These are phyloP conservation scores for Xiphophorus maculatus DNA, from an alignment of 2,113 vertebrate species.

Conservation along the genomic window DNA sequence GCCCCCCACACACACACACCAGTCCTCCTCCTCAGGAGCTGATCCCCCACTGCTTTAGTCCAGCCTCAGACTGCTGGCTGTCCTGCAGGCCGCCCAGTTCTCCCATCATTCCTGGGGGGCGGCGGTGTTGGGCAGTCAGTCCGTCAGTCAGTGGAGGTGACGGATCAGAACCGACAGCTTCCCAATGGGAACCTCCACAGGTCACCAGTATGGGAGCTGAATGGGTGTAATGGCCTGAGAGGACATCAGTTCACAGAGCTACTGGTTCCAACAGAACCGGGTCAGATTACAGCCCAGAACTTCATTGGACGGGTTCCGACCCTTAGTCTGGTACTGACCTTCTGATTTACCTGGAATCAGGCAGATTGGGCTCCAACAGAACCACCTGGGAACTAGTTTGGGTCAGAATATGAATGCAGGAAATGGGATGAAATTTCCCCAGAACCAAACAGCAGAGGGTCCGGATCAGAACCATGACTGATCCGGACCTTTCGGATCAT, in stretches of 20 bases:
- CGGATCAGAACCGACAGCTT: conserved; percentile 58
- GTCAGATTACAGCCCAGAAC: neutral
- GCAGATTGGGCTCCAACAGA: too few species aligned
- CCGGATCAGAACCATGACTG: neutral
- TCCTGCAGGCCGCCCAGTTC: conserved; percentile 11
- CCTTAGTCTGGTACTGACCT: neutral
- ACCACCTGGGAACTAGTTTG: neutral
- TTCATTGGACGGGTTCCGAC: neutral
- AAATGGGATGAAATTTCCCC: neutral
- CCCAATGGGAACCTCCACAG: conserved; percentile 43
- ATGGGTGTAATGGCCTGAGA: conserved; percentile 48
- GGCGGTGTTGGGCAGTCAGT: neutral
- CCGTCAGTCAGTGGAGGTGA: conserved; percentile 38
- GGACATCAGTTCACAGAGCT: neutral
- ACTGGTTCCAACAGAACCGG: neutral
- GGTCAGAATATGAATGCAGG: neutral
- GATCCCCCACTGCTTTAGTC: neutral
- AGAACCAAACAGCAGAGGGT: neutral
- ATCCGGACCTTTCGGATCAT: neutral
- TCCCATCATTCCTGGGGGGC: neutral
- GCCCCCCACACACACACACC: neutral
- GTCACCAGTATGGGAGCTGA: conserved; percentile 45
- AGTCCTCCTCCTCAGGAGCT: too few species aligned
- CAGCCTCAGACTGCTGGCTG: conserved; percentile 21
- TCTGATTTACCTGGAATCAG: too few species aligned